phyloP scores from a whole-genome alignment of 2,113 vertebrate genomes.

The Micronycteris hirsuta region DNA sequence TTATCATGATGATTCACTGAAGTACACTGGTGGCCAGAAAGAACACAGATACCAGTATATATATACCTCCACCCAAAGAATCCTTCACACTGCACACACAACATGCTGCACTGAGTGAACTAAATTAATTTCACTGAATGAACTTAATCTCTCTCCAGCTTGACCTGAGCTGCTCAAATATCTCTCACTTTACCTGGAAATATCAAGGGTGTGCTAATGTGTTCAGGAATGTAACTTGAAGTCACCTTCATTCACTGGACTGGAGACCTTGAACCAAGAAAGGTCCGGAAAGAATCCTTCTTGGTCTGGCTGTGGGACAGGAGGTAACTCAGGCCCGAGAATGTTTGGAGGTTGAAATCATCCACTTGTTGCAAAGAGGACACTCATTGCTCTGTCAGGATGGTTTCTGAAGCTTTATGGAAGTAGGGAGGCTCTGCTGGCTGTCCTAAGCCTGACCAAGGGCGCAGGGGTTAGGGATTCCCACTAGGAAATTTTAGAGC shows the following conservation, averaged over 20 bases:
- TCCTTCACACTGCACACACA: neutral
- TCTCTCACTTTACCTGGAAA: neutral
- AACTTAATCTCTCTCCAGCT: neutral
- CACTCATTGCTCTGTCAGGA: neutral
- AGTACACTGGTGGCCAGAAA: neutral
- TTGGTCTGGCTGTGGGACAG: neutral
- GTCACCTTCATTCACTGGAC: neutral
- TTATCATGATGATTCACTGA: neutral
- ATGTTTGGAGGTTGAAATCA: neutral
- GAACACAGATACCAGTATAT: too few relatives aligned
- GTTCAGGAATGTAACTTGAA: neutral
- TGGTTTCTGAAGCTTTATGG: neutral
- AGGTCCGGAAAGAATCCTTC: neutral
- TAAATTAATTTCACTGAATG: neutral
- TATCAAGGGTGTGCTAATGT: neutral
- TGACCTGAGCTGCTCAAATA: neutral
- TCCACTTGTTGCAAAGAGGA: neutral
- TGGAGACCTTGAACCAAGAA: neutral
- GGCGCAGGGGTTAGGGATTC: too few relatives aligned
- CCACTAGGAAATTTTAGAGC: neutral
- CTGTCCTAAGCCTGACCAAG: neutral
- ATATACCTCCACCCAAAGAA: neutral
- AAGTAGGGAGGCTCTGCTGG: too few relatives aligned
- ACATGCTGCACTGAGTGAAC: too few relatives aligned
- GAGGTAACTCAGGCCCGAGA: neutral